phyloP scores from a whole-genome alignment of 1,140 invertebrate genomes.

The Ditylenchus dipsaci region DNA sequence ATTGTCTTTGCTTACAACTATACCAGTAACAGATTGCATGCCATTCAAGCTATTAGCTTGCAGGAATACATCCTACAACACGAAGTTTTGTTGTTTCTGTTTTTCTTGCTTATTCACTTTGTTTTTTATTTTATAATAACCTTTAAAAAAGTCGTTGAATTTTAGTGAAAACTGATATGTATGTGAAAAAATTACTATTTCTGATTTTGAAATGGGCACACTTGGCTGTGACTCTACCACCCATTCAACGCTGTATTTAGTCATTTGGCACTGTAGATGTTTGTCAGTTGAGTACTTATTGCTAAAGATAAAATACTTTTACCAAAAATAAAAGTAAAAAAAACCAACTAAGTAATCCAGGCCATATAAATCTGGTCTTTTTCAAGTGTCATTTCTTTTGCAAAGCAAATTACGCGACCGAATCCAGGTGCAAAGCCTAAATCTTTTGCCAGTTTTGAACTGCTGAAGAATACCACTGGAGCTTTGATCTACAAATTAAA shows the following conservation, averaged over 20 bases:
- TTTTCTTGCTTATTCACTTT: no score
- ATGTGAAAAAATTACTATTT: no score
- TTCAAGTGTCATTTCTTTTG: not conserved
- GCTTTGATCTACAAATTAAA: not conserved
- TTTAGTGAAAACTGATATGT: no score
- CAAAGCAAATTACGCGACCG: not conserved
- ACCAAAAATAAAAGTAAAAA: not conserved
- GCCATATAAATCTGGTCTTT: not conserved
- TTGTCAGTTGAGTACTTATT: not conserved
- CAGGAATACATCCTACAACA: no score
- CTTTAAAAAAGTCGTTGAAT: no score
- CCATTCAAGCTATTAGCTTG: no score
- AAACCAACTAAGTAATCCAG: not conserved
- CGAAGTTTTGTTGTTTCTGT: no score
- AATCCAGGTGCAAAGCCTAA: not conserved
- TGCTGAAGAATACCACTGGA: not conserved
- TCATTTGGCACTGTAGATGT: not conserved
- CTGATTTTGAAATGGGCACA: not conserved
- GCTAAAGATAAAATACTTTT: no score
- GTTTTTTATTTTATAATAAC: no score
- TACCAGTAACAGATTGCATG: no score
- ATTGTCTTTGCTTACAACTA: no score
- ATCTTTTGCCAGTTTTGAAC: not conserved
- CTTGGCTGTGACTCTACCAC: not conserved
- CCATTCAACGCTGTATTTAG: not conserved